Evolutionary conservation across 2,113 vertebrate genomes (phyloP), one percentile per base, ranked within the genome.

Genomic region (Hyaena hyaena): DNA sequence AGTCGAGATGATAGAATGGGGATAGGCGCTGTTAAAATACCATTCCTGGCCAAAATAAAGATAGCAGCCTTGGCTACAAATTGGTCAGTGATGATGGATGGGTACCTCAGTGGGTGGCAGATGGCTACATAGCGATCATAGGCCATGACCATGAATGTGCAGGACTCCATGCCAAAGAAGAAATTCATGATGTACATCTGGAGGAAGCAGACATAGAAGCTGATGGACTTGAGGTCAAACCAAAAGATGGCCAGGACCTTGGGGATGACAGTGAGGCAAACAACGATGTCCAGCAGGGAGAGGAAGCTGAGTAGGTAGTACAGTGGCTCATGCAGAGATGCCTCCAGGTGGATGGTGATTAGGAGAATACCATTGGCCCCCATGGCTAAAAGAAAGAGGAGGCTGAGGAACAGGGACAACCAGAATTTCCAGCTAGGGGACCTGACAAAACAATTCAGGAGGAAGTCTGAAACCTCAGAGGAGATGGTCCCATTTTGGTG

Each of bases 1-100:
- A 97, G 96, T 24, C 7, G 17, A 7, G 93, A 77, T n/a, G 96
- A 96, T 1, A 97, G 87, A 45, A 97, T 76, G 17, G 96, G 93
- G 4, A 88, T 81, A 26, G 76, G 85, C 39, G 71, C 3, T 73
- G 65, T 88, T 16, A 61, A 43, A 88, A 94, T n/a, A 17, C 11
- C 39, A 74, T 74, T 94, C 12, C 66, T 21, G 7, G 33, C 12
- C 66, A 89, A 14, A 53, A 94, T 4, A 65, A 94, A 94, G n/a
- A 89, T 33, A 26, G 23, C 66, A 33, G 86, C 55, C 68, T 26
- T 89, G 11, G 24, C 7, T 24, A 83, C n/a, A 76, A 93, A 93
- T 24, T 76, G 55, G 0, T 39, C 8, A 31, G 55, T 85, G 69
- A 93, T 93, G 69, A 77, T 76, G 58, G 45, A 53, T 65, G 81